Conservation (phyloP, 2,888 invertebrate species). For the Andrena bucephala region DNA sequence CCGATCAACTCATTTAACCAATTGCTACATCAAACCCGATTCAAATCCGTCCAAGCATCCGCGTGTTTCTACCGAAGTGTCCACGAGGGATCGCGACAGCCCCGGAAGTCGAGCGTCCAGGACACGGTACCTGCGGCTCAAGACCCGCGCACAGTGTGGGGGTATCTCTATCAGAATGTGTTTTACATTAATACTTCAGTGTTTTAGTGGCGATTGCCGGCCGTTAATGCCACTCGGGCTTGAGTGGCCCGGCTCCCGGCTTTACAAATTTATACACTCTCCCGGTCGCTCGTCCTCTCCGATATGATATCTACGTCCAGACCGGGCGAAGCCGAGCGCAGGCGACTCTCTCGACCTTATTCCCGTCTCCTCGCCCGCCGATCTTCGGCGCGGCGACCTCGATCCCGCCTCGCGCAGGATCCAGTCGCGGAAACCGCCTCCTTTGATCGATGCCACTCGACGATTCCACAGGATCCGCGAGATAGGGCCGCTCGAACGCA, state of each 20-base stretch:
- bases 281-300: constrained; percentile 74
- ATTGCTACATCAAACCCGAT: too few relatives aligned
- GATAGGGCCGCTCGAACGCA: neutral
- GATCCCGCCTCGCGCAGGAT: constrained; percentile 15
- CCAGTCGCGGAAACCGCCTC: constrained; percentile 21
- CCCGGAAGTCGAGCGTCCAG: constrained; percentile 55
- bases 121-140: neutral
- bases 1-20: too few relatives aligned
- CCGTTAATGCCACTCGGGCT: constrained; percentile 83
- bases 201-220: constrained; percentile 83
- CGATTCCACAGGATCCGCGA: constrained; percentile 42
- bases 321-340: constrained; percentile 42
- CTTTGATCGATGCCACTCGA: constrained; percentile 47
- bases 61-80: too few relatives aligned
- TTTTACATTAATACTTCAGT: constrained; percentile 85
- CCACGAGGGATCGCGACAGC: neutral
- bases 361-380: constrained; percentile 56
- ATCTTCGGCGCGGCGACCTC: constrained; percentile 66
- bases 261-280: constrained; percentile 84
- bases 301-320: constrained; percentile 81
- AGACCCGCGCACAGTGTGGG: constrained; percentile 58
- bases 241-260: constrained; percentile 81
- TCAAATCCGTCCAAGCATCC: too few relatives aligned
- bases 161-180: constrained; percentile 85
- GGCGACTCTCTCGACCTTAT: constrained; percentile 72